Base-by-base conservation (phyloP, 2,888 invertebrate genomes). In the Hypomecis atomaria region DNA sequence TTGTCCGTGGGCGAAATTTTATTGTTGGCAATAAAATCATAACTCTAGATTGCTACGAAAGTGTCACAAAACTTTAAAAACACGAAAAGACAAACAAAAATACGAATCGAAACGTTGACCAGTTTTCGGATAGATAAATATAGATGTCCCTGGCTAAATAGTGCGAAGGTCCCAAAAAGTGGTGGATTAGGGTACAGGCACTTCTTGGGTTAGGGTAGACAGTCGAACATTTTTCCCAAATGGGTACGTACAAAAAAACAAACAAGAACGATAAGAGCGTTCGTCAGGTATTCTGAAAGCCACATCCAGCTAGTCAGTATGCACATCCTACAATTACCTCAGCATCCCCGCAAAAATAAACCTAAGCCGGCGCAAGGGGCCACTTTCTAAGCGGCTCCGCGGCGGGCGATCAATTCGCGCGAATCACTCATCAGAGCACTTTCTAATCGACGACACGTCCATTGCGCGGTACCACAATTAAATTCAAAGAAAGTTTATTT, bases 381-480 rank as follows among this genome's bases (percentile, higher is more conserved):
- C 77, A 87, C 92, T 92, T 92, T 91, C 91, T 88, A 89, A 86
- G 83, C 86, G 82, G 83, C 79, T 86, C 85, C 82, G 84, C 85
- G 84, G 81, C 83, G 81, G 82, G 83, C 87, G 82, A 90, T 91
- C 89, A 89, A 86, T 90, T 85, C 85, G 83, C 87, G 86, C 83
- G 88, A 87, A 87, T 88, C 87, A 87, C 88, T 88, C 90, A 88
- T 87, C 87, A 87, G 85, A 89, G 87, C 87, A 90, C 92, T 92
- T 92, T 92, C 92, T 90, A 90, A 88, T 88, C 86, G 85, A 82
- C 84, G 78, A 83, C 72, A 82, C 79, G 77, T 78, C 79, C 78
- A 85, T 78, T 81, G 79, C 81, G 80, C 81, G 80, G 80, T 80
- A 82, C 75, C 77, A 83, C 81, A 85, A 84, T 83, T 84, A 85